Evolutionary conservation across 1,140 invertebrate species (phyloP).

Genomic region (Platorchestia sp.): DNA sequence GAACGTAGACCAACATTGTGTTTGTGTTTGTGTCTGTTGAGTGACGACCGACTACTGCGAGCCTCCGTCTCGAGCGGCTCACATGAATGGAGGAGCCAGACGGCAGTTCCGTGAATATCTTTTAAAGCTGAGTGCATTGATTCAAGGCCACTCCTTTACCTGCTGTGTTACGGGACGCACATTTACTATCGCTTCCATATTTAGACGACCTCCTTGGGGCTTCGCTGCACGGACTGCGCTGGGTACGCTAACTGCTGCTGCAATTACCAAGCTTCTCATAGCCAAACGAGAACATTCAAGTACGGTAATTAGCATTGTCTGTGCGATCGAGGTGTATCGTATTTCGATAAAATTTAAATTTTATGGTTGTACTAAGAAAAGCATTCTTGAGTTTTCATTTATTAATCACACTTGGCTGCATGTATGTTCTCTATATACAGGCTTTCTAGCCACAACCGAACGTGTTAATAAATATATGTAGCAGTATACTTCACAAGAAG

Average conservation of each 20-base stretch:
- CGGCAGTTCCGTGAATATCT: conserved; percentile 37
- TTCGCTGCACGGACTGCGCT: neutral
- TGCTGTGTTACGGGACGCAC: conserved; percentile 17
- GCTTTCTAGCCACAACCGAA: neutral
- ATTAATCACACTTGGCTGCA: neutral
- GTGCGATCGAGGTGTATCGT: neutral
- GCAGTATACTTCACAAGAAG: neutral
- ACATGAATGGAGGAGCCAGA: conserved; percentile 18
- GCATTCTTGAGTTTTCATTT: neutral
- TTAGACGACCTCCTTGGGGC: neutral
- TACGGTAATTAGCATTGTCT: neutral
- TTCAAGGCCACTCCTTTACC: conserved; percentile 36
- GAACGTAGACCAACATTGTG: neutral
- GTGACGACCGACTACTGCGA: neutral
- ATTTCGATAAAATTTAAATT: neutral
- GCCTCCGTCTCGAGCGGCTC: neutral
- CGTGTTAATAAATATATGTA: neutral
- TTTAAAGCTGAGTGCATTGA: conserved; percentile 27
- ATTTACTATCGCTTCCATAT: conserved; percentile 1
- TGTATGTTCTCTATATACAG: neutral
- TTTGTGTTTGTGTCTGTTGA: neutral
- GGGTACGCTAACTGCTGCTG: neutral
- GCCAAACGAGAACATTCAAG: neutral
- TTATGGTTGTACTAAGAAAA: neutral
- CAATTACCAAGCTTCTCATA: neutral